A percentile compares a stretch with the other conserved stretches of the same genome.
phyloP scores from a whole-genome alignment of 23 tunicate species.

The Oikopleura vanhoeffeni region DNA sequence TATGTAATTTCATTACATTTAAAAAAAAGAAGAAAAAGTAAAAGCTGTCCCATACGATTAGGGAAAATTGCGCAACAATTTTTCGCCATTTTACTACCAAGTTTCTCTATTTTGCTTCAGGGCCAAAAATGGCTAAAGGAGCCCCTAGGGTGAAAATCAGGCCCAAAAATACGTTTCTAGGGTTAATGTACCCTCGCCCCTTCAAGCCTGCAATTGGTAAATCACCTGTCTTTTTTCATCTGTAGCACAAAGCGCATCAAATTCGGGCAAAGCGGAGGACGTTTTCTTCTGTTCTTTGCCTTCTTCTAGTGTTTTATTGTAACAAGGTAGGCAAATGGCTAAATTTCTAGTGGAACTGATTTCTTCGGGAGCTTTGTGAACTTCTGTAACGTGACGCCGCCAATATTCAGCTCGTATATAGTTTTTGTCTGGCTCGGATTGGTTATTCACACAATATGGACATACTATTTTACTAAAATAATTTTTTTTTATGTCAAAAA shows the following conservation, averaged over 20 bases:
- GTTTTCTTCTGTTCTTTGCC: background rate
- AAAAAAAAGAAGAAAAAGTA: too few species aligned
- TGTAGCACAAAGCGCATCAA: background rate
- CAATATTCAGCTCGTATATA: constrained; percentile 9
- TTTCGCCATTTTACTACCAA: too few species aligned
- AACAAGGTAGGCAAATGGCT: background rate
- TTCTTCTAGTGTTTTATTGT: background rate
- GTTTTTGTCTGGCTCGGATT: background rate
- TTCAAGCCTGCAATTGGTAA: too few species aligned
- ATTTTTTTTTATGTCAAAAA: too few species aligned
- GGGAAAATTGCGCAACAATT: too few species aligned
- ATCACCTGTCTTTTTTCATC: background rate
- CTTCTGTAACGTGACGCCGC: constrained; percentile 12
- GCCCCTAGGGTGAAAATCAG: too few species aligned
- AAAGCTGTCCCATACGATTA: too few species aligned
- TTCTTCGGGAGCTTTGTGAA: background rate
- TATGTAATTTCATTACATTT: too few species aligned
- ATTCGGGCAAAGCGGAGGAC: background rate
- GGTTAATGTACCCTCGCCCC: too few species aligned
- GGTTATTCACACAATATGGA: background rate
- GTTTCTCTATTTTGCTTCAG: too few species aligned
- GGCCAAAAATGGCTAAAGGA: too few species aligned
- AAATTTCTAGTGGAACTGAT: background rate
- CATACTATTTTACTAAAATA: background rate
- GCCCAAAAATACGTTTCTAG: too few species aligned